Evolutionary conservation across 2,113 vertebrate species (phyloP).

Genomic region (Hylia prasina): DNA sequence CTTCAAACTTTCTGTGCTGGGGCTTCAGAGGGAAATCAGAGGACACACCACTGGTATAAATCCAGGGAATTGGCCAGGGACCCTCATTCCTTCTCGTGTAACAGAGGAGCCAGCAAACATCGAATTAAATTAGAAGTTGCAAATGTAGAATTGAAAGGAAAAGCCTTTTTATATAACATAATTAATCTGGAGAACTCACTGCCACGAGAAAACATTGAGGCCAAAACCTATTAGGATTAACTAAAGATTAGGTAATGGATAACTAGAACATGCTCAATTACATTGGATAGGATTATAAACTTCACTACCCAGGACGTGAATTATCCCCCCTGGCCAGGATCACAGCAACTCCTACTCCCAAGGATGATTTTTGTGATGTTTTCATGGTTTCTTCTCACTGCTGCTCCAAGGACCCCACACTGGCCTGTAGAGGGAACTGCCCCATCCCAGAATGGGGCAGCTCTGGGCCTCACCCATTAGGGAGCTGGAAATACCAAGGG

Average conservation of each 20-base stretch:
- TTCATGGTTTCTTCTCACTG: not conserved
- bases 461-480: accelerated
- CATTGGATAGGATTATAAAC: constrained; percentile 62
- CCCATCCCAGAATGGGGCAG: not conserved
- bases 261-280: constrained; percentile 58
- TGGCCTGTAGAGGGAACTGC: not conserved
- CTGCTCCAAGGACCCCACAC: not conserved
- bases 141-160: constrained; percentile 58
- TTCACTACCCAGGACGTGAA: constrained; percentile 40
- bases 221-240: constrained; percentile 65
- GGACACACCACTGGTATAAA: not conserved
- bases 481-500: not conserved
- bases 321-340: not conserved
- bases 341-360: not conserved
- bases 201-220: constrained; percentile 56
- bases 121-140: constrained; percentile 44
- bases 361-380: not conserved
- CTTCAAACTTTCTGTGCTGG: not conserved
- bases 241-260: constrained; percentile 65
- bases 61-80: not conserved
- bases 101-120: not conserved
- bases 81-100: not conserved
- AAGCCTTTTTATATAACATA: constrained; percentile 62
- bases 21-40: not conserved
- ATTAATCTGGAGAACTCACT: constrained; percentile 58